Evolutionary conservation across 2,888 invertebrate genomes (phyloP).

Genomic region (Apantesis nais): DNA sequence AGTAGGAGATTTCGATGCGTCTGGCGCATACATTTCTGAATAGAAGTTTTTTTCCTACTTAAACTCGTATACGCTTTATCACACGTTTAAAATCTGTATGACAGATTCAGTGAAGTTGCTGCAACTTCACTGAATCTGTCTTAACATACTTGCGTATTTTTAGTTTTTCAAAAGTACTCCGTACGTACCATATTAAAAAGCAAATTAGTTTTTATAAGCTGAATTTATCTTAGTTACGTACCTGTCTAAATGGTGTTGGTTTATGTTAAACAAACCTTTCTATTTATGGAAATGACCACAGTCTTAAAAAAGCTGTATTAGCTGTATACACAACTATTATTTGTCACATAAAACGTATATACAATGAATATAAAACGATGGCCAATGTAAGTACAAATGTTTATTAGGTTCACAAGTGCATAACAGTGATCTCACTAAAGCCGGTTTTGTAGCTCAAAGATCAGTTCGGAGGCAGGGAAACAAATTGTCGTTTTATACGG

Average conservation of each 20-base stretch:
- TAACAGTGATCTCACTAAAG: not conserved
- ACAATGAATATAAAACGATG: not conserved
- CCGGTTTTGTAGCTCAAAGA: not conserved
- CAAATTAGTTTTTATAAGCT: not conserved
- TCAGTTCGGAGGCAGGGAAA: not conserved
- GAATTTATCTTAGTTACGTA: not conserved
- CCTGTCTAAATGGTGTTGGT: not conserved
- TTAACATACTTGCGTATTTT: not conserved
- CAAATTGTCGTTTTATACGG: no score
- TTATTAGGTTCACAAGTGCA: not conserved
- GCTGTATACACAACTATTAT: not conserved
- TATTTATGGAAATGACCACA: not conserved
- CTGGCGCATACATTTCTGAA: not conserved
- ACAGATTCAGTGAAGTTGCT: no score
- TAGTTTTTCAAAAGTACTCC: not conserved
- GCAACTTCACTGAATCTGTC: not conserved
- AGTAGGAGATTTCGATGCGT: not conserved
- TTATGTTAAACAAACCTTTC: not conserved
- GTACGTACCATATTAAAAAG: not conserved
- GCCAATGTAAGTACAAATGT: not conserved
- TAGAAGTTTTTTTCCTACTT: not conserved
- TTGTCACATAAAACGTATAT: not conserved
- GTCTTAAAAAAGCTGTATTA: not conserved
- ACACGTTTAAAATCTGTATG: not conserved
- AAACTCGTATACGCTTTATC: not conserved